A percentile compares a stretch with the other conserved stretches of the same genome.
Evolutionary conservation across 2,888 invertebrate species (phyloP).

Genomic region (Pogonocherus hispidulus): DNA sequence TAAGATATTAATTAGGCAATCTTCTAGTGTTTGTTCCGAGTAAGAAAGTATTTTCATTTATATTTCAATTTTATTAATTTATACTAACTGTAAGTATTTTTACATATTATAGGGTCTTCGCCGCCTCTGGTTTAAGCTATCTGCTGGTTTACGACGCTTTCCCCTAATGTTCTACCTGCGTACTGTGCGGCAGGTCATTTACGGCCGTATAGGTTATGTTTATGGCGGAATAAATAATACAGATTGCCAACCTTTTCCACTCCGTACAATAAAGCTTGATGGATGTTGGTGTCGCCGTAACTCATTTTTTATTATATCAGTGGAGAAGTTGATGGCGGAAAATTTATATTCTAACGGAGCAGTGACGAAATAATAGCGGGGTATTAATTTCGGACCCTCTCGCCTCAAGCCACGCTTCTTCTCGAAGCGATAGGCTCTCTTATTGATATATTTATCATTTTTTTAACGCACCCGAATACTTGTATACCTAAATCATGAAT

Average conservation of each 20-base stretch:
- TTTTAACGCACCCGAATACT: neutral
- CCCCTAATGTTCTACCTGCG: conserved; percentile 48
- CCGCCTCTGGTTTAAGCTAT: neutral
- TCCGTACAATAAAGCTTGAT: conserved; percentile 43
- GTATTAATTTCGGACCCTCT: neutral
- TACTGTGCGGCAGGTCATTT: conserved; percentile 50
- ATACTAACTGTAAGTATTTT: too few relatives aligned
- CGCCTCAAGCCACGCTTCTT: neutral
- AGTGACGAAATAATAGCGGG: conserved; percentile 25
- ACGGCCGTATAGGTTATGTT: conserved; percentile 54
- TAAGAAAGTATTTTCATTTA: too few relatives aligned
- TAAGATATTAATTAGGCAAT: too few relatives aligned
- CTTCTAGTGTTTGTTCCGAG: too few relatives aligned
- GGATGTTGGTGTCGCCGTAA: conserved; percentile 35
- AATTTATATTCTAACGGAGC: conserved; percentile 17
- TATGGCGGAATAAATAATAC: conserved; percentile 56
- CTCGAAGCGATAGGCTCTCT: neutral
- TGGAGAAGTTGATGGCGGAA: conserved; percentile 14
- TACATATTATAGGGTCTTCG: too few relatives aligned
- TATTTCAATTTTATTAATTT: too few relatives aligned
- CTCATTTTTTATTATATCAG: conserved; percentile 29
- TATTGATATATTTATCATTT: conserved; percentile 4
- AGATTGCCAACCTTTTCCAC: conserved; percentile 48
- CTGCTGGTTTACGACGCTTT: conserved; percentile 39
- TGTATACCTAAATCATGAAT: too few relatives aligned